These are phyloP conservation scores for Mycetomoellerius zeteki DNA, from an alignment of 1,140 invertebrate species.

Conservation along the genomic window DNA sequence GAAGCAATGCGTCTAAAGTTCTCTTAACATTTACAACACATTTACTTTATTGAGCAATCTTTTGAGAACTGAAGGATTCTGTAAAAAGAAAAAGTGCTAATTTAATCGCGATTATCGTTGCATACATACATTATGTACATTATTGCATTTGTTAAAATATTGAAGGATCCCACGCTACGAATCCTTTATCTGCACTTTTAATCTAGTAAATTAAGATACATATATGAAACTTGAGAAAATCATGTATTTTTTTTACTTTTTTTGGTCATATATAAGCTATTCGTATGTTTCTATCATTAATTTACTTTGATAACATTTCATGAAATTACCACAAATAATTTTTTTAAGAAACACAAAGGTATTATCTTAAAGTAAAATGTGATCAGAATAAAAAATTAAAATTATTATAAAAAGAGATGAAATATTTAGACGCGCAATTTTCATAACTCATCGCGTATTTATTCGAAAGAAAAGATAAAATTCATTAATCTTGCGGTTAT, in stretches of 20 bases:
- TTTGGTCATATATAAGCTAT: background rate
- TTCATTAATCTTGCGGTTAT: too few species aligned
- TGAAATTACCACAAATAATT: background rate
- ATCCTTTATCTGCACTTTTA: background rate
- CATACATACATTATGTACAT: background rate
- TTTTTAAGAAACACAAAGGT: background rate
- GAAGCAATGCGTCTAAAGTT: background rate
- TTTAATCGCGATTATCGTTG: constrained; percentile 4
- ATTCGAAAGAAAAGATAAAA: too few species aligned
- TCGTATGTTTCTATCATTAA: background rate
- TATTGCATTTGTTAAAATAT: constrained; percentile 6
- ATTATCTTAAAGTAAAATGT: background rate
- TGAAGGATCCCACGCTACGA: background rate
- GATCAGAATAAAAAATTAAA: too few species aligned
- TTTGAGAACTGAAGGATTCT: background rate
- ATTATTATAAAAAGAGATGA: too few species aligned
- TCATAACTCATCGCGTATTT: too few species aligned
- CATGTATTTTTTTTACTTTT: background rate
- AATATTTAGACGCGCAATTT: too few species aligned
- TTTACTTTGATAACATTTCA: background rate
- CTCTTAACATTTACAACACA: background rate
- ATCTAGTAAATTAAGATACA: background rate
- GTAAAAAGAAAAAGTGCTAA: background rate
- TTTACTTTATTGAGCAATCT: background rate
- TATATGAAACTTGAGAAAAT: background rate